phyloP scores from a whole-genome alignment of 2,113 vertebrate species.

The Pagrus major region DNA sequence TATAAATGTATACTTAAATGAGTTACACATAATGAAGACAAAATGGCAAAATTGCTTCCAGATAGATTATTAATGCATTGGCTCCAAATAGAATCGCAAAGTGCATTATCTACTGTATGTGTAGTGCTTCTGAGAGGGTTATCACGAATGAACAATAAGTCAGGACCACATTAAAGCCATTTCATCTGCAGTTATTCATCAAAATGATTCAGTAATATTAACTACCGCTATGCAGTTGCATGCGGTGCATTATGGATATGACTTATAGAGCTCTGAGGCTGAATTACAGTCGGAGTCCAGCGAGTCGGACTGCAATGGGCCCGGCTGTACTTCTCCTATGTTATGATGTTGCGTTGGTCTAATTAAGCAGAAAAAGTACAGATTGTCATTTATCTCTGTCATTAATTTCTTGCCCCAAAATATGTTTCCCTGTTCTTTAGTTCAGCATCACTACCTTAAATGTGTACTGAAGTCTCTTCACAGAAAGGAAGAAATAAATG shows the following conservation, averaged over 20 bases:
- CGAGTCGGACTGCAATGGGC: conserved; percentile 33
- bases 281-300: conserved; percentile 66
- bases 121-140: conserved; percentile 57
- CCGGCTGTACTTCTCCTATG: background rate
- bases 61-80: conserved; percentile 65
- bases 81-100: conserved; percentile 48
- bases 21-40: conserved; percentile 66
- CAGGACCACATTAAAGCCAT: conserved; percentile 71
- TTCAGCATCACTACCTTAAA: conserved; percentile 40
- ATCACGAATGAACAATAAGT: conserved; percentile 68
- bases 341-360: background rate
- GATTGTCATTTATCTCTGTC: conserved; percentile 24
- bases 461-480: conserved; percentile 14
- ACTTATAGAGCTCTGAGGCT: conserved; percentile 70
- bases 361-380: conserved; percentile 34
- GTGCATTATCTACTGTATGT: conserved; percentile 24
- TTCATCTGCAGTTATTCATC: conserved; percentile 77
- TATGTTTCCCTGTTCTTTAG: conserved; percentile 9
- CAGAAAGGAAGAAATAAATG: conserved; percentile 39
- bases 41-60: conserved; percentile 56
- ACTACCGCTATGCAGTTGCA: conserved; percentile 52
- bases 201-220: conserved; percentile 77
- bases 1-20: conserved; percentile 41
- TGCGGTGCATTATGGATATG: conserved; percentile 71
- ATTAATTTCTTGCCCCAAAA: conserved; percentile 9